phyloP scores from a whole-genome alignment of 2,797 vertebrate species.

The Propithecus perrieri region DNA sequence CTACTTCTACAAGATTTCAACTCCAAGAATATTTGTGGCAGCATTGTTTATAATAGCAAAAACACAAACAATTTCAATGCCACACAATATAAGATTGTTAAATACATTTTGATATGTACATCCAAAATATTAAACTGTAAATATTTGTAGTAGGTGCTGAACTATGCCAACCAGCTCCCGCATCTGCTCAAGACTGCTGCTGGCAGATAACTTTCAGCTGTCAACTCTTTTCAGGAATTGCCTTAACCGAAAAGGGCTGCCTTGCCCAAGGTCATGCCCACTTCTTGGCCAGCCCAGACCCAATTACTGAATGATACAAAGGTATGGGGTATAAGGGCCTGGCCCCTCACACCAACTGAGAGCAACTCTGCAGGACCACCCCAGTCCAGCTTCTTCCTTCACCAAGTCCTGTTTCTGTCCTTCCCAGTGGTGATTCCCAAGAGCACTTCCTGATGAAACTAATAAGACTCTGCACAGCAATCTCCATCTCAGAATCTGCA shows the following conservation, averaged over 20 bases:
- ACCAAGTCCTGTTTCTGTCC: neutral
- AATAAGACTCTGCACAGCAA: neutral
- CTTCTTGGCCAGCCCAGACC: neutral
- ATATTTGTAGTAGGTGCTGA: neutral
- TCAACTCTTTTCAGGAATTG: neutral
- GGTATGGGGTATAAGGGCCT: neutral
- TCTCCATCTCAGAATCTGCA: neutral
- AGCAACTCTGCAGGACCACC: neutral
- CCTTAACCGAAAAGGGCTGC: neutral
- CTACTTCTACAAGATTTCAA: neutral
- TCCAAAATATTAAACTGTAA: slow-evolving; percentile 30
- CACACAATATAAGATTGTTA: neutral
- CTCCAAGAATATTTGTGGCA: neutral
- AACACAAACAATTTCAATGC: neutral
- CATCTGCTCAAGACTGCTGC: neutral
- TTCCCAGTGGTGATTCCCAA: neutral
- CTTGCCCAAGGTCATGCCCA: neutral
- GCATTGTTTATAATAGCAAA: neutral
- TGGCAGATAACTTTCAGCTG: neutral
- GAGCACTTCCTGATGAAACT: neutral
- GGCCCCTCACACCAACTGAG: too few species aligned
- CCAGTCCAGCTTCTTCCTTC: neutral
- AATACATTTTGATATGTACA: neutral
- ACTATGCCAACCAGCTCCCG: neutral
- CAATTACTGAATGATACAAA: neutral